Evolutionary conservation across 2,888 invertebrate species (phyloP), one percentile per base, ranked within the genome.

Genomic region (Drosophila parthenogenetica): DNA sequence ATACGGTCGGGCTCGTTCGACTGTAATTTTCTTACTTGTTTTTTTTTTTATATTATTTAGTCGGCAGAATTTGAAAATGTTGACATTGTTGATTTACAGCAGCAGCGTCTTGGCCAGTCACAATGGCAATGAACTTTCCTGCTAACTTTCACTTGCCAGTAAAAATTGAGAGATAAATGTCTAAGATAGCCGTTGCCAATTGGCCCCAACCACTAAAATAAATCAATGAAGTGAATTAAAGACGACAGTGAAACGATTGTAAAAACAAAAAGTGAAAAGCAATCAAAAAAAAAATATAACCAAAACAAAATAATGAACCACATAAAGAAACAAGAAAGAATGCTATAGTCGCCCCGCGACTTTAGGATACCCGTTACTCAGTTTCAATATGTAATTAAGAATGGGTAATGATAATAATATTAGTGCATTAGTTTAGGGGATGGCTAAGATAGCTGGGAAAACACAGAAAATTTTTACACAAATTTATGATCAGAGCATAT

Each of bases 171-270:
- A 79, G 80, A 77, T 66, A 77, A 79, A 78, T 79, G 55, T 73
- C 77, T 62, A 73, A 73, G 73, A 76, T 79, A 69, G 63, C 54
- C 43, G 69, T 49, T 50, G 73, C 77, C 71, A 77, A 77, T 79
- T 79, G 77, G 76, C 79, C 13, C 40, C 69, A 72, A 51, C 32
- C 58, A 51, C 46, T 61, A 35, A 77, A 69, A 55, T 54, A 67
- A 71, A 68, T 71, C 65, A 50, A 77, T 74, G 60, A 63, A 77
- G 68, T 78, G 66, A 78, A 76, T 79, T 72, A 79, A 65, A 79
- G 77, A 25, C 53, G 72, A 58, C 73, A 62, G 77, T 60, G 60
- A 45, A 70, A 35, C 50, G 59, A 67, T 68, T 75, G 62, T 48
- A 43, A 70, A 74, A 60, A 69, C 29, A 77, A 77, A 66, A 63